These are phyloP conservation scores for Crotalus horridus DNA, from an alignment of 2,113 vertebrate genomes.

Conservation along the genomic window DNA sequence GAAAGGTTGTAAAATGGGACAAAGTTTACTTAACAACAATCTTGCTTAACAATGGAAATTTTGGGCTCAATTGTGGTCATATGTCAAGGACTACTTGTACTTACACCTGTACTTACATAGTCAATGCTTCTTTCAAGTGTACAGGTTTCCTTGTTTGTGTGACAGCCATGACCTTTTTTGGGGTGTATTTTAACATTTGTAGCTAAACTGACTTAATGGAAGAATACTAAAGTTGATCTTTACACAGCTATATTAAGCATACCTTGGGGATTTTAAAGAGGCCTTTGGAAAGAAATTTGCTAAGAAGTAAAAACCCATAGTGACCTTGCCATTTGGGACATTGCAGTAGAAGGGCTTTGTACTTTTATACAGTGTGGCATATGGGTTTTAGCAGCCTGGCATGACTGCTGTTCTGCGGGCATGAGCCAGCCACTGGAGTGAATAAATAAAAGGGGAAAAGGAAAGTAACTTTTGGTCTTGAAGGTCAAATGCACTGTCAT, in stretches of 20 bases:
- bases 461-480: not conserved
- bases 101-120: not conserved
- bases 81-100: not conserved
- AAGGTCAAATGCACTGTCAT: not conserved
- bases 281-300: not conserved
- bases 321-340: not conserved
- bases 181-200: not conserved
- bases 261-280: not conserved
- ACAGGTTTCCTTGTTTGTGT: not conserved
- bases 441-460: not conserved
- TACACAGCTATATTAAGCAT: not conserved
- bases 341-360: not conserved
- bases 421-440: not conserved
- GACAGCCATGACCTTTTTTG: too few relatives aligned
- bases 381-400: not conserved
- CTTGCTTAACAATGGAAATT: not conserved
- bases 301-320: not conserved
- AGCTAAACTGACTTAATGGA: not conserved
- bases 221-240: not conserved
- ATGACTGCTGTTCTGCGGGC: not conserved
- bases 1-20: not conserved
- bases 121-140: not conserved
- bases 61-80: not conserved
- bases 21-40: not conserved
- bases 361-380: not conserved